Conservation (phyloP, 2,113 vertebrate species). For the Lophochroa leadbeateri region DNA sequence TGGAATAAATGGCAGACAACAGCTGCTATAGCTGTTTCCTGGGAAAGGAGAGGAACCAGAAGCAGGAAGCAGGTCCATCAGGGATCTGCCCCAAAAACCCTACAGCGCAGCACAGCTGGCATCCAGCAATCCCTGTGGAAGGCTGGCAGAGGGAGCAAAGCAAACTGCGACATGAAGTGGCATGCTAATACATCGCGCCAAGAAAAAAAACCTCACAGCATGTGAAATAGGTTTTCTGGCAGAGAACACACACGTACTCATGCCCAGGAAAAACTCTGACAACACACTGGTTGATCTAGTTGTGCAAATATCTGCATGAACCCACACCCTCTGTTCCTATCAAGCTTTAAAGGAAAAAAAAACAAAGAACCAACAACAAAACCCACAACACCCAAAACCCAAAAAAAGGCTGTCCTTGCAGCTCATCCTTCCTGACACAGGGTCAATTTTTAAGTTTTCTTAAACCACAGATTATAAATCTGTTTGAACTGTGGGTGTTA, state of each 20-base stretch:
- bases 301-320: not conserved
- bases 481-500: not conserved
- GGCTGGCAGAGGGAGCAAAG: slow-evolving; percentile 7
- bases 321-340: not conserved
- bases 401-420: not conserved
- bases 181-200: not conserved
- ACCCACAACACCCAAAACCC: not conserved
- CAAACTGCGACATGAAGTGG: not conserved
- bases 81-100: not conserved
- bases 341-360: not conserved
- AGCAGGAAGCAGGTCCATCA: not conserved
- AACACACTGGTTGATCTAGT: not conserved
- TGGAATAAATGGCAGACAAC: not conserved
- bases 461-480: not conserved
- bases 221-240: not conserved
- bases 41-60: not conserved
- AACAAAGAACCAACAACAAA: not conserved
- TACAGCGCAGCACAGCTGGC: not conserved
- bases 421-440: not conserved
- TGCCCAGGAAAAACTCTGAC: not conserved
- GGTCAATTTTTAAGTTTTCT: not conserved
- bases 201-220: not conserved
- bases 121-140: not conserved
- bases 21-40: not conserved
- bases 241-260: not conserved